These are phyloP conservation scores for Muntiacus muntjak DNA, from an alignment of 2,113 vertebrate genomes.

Conservation along the genomic window DNA sequence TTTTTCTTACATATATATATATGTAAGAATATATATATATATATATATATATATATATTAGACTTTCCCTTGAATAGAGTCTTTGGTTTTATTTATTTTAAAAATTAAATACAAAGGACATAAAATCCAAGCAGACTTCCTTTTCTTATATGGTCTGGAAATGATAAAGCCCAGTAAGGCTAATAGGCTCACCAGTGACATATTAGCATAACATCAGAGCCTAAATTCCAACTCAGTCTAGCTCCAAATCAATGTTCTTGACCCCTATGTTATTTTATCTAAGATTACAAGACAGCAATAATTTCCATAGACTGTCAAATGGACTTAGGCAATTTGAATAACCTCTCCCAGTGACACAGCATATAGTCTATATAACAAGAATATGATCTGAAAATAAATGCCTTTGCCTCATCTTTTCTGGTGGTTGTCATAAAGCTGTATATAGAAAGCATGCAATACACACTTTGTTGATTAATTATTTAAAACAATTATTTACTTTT, in stretches of 20 bases:
- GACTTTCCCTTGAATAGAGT: slow-evolving; percentile 20
- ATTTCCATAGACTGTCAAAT: neutral
- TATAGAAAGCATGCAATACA: neutral
- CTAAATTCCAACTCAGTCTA: neutral
- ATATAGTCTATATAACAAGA: neutral
- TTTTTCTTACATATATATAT: neutral
- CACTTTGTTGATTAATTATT: neutral
- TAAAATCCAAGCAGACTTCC: neutral
- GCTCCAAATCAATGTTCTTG: neutral
- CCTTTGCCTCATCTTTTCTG: neutral
- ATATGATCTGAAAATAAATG: neutral
- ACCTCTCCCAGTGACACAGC: neutral
- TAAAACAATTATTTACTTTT: neutral
- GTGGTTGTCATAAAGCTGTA: neutral
- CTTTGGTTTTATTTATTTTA: neutral
- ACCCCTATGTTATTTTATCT: neutral
- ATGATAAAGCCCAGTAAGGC: neutral
- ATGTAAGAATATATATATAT: no score
- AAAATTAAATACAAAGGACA: neutral
- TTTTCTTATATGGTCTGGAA: neutral
- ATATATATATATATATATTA: neutral
- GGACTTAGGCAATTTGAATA: neutral
- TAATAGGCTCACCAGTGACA: neutral
- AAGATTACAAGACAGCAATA: neutral
- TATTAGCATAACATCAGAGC: neutral